Evolutionary conservation across 2,113 vertebrate genomes (phyloP), one percentile per base, ranked within the genome.

Genomic region (Ranitomeya variabilis): DNA sequence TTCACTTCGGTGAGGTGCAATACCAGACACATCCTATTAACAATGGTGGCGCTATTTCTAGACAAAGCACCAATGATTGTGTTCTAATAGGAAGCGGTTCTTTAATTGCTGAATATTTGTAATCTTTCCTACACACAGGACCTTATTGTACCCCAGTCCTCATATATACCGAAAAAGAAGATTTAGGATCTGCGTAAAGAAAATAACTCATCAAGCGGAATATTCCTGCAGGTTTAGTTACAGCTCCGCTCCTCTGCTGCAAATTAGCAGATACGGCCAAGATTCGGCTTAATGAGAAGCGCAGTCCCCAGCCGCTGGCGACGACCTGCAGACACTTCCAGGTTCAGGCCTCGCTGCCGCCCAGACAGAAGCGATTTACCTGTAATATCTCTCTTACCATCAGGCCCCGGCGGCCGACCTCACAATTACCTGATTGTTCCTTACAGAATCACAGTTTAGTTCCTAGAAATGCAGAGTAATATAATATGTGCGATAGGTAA

Each of bases 281-380:
- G 64, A 89, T 89, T 78, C 67, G 73, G 81, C 77, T 77, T 89
- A 84, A 89, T 89, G 87, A 89, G 84, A 84, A 84, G 52, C 60
- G 21, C 57, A 21, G n/a, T 89, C 87, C 87, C 81, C 31, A 66
- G 87, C 45, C 73, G 21, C 87, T 62, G 81, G 9, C 59, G 21
- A 57, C 81, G 45, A 67, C 81, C 83, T 55, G 51, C 81, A 55
- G 55, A 83, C 69, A 26, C 87, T 84, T 88, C 84, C 81, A 84
- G 78, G 79, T 84, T 89, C 59, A 84, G 57, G 71, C 67, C 45
- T 78, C 80, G 81, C 81, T 84, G 87, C 71, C 51, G 78, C 51
- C 37, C 15, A 77, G 81, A 67, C 87, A 78, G 15, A 77, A 57
- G 79, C 87, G 67, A 77, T 89, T 89, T 89, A 84, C 87, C 73